Evolutionary conservation across 2,797 vertebrate genomes (phyloP).

Genomic region (Acrossocheilus wenchowensis): DNA sequence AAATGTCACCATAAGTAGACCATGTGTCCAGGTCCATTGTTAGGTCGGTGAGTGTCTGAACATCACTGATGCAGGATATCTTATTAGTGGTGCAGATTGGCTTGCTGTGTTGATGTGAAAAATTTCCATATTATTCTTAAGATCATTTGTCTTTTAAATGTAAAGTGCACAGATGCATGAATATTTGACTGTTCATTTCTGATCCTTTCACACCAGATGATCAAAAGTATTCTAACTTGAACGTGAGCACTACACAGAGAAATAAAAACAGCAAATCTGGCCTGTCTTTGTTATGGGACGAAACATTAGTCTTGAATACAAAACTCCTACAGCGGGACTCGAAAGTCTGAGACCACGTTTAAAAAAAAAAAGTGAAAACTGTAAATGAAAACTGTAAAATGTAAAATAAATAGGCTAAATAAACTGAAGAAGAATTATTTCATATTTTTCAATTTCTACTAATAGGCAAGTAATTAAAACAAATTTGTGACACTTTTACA

Average conservation of each 20-base stretch:
- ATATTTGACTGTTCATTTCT: slow-evolving; percentile 9
- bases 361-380: background rate
- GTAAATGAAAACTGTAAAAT: background rate
- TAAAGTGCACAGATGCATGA: background rate
- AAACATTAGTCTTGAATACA: background rate
- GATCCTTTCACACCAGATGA: background rate
- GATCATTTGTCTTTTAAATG: background rate
- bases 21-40: slow-evolving; percentile 26
- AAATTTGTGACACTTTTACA: background rate
- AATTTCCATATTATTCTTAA: slow-evolving; percentile 60
- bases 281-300: background rate
- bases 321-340: background rate
- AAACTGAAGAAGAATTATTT: background rate
- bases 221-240: background rate
- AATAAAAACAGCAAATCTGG: background rate
- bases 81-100: slow-evolving; percentile 61
- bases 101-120: slow-evolving; percentile 64
- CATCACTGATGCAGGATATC: slow-evolving; percentile 36
- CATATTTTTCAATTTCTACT: background rate
- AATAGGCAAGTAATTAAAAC: background rate
- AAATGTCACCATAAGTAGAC: background rate
- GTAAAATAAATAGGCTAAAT: background rate
- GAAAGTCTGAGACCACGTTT: background rate
- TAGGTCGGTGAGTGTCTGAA: background rate
- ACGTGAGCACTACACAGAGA: background rate